A percentile compares a stretch with the other conserved stretches of the same genome.
Conservation (phyloP, 2,888 invertebrate species). For the Chrysolina americana region DNA sequence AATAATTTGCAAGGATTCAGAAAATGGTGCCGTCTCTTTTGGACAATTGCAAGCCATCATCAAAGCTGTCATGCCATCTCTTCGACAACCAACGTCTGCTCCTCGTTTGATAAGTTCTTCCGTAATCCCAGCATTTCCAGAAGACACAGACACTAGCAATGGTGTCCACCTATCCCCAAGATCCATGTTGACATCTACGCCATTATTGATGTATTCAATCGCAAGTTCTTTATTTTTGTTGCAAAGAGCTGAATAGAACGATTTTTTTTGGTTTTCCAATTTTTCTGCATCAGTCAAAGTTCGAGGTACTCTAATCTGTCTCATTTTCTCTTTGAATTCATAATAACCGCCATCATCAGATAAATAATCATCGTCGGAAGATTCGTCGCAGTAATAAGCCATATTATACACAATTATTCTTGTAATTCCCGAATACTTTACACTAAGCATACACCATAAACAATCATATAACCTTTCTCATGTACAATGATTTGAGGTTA, state of each 20-base stretch:
- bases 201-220: slow-evolving; percentile 61
- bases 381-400: slow-evolving; percentile 13
- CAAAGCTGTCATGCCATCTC: slow-evolving; percentile 75
- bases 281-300: slow-evolving; percentile 47
- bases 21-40: slow-evolving; percentile 67
- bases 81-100: slow-evolving; percentile 72
- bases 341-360: slow-evolving; percentile 42
- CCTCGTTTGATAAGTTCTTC: slow-evolving; percentile 72
- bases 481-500: no score
- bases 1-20: slow-evolving; percentile 68
- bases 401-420: not conserved
- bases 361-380: slow-evolving; percentile 9
- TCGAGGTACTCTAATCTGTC: slow-evolving; percentile 28
- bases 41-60: slow-evolving; percentile 77
- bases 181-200: slow-evolving; percentile 65
- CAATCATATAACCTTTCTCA: no score
- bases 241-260: slow-evolving; percentile 52
- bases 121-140: slow-evolving; percentile 72
- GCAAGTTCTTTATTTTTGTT: slow-evolving; percentile 48
- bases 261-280: slow-evolving; percentile 41
- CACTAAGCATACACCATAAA: no score
- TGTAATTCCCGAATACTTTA: not conserved
- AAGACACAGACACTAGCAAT: slow-evolving; percentile 75
- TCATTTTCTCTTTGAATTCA: slow-evolving; percentile 26
- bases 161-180: slow-evolving; percentile 76